Evolutionary conservation across 1,140 invertebrate species (phyloP), one percentile per base, ranked within the genome.

Genomic region (Elymnias hypermnestra): DNA sequence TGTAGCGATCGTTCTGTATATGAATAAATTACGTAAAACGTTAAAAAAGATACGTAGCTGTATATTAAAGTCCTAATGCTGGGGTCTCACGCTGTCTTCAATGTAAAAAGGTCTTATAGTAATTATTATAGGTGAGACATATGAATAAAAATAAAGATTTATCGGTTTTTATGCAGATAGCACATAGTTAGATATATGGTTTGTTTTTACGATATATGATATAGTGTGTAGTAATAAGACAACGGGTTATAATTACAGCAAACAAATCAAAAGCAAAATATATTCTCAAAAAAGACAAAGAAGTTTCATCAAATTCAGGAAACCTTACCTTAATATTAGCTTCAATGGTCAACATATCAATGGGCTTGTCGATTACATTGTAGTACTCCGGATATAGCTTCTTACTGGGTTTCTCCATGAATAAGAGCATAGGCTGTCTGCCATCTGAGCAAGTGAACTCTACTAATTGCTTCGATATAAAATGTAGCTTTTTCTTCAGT

Each of bases 331-430:
- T 94, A 31, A 98, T 98, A 83, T 98, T 98, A 9, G 90, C 86
- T 68, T 98, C 94, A 69, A 99, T 98, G 17, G 93, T 95, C 22
- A 95, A 89, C 93, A 99, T 96, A 77, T 98, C 97, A 47, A 98
- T 98, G 0, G 97, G 97, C 59, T 95, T 94, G 21, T 92, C 89
- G 47, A 99, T 99, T 0, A 98, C 92, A 82, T 96, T 92, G 84
- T 98, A 98, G 82, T 98, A 98, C 74, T 98, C 97, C 0, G 97
- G 95, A 84, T 98, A 99, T 10, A 97, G 86, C 76, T 98, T 97
- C 67, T 95, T 96, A 0, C 95, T 97, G 2, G 98, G 98, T 72
- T 98, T 96, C 76, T 97, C 95, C 93, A 99, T 95, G 72, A 99
- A 99, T 59, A 95, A 91, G 25, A 95, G 85, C 86, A 98, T 95